Conservation (phyloP, 2,113 vertebrate genomes). For the Oostethus manadensis region DNA sequence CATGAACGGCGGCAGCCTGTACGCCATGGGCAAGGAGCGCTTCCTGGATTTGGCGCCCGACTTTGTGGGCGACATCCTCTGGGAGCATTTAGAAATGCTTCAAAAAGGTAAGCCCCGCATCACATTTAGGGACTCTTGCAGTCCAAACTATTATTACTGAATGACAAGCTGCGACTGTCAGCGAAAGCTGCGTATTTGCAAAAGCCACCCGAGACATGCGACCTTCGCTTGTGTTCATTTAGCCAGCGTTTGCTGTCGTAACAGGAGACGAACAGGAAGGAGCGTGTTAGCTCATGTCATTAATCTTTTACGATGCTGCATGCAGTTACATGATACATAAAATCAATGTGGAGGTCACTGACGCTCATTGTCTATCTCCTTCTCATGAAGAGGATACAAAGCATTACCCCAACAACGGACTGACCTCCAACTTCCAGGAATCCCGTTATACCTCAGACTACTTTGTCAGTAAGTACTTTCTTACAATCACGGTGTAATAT, state of each 20-base stretch:
- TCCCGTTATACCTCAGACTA: conserved; percentile 96
- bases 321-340: conserved; percentile 66
- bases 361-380: conserved; percentile 58
- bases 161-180: too few species aligned
- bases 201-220: neutral
- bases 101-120: conserved; percentile 85
- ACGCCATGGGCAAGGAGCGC: conserved; percentile 92
- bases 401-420: conserved; percentile 85
- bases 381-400: conserved; percentile 88
- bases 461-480: conserved; percentile 92
- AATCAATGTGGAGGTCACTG: conserved; percentile 68
- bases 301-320: conserved; percentile 64
- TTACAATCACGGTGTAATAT: conserved; percentile 14
- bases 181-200: neutral
- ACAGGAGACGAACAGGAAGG: conserved; percentile 60
- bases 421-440: conserved; percentile 85
- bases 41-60: conserved; percentile 96
- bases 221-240: conserved; percentile 14
- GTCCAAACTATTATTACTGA: neutral
- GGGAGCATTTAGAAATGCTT: conserved; percentile 98
- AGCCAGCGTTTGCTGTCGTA: conserved; percentile 42
- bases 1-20: conserved; percentile 89
- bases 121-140: neutral
- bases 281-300: conserved; percentile 52
- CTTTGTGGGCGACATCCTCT: conserved; percentile 98